phyloP scores from a whole-genome alignment of 1,140 invertebrate species.

The Drosophila hydei region DNA sequence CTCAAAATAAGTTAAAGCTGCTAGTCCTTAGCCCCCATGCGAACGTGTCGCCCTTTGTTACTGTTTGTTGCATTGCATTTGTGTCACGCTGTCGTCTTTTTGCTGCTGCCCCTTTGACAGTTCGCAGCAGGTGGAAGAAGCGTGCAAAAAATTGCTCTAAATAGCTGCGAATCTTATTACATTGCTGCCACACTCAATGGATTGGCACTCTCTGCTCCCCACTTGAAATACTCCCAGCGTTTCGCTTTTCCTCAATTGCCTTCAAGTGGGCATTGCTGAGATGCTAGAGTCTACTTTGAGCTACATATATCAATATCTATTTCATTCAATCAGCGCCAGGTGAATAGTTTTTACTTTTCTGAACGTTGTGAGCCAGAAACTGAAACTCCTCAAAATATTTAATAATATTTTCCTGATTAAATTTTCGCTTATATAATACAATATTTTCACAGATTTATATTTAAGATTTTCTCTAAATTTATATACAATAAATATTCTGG shows the following conservation, averaged over 20 bases:
- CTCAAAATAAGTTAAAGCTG: slow-evolving; percentile 55
- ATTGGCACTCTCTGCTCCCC: not conserved
- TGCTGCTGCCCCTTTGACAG: slow-evolving; percentile 46
- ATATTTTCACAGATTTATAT: no score
- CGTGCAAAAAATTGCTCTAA: slow-evolving; percentile 54
- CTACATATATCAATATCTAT: slow-evolving; percentile 29
- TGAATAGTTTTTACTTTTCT: no score
- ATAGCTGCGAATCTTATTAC: slow-evolving; percentile 65
- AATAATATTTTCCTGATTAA: no score
- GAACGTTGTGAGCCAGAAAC: no score
- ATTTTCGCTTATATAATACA: no score
- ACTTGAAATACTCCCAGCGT: slow-evolving; percentile 11
- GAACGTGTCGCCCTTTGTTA: slow-evolving; percentile 50
- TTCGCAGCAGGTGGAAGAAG: slow-evolving; percentile 30
- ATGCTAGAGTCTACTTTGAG: slow-evolving; percentile 10
- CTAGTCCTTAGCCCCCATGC: slow-evolving; percentile 14
- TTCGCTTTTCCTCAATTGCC: slow-evolving; percentile 48
- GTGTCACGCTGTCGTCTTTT: slow-evolving; percentile 49
- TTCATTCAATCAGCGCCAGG: slow-evolving; percentile 44
- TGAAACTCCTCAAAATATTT: no score
- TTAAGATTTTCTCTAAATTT: no score
- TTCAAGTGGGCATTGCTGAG: slow-evolving; percentile 19
- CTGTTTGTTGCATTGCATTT: slow-evolving; percentile 55
- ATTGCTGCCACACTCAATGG: slow-evolving; percentile 14
- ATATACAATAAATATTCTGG: not conserved